Percentiles rank a stretch among this genome's conserved stretches.
Conservation (phyloP, 2,888 invertebrate genomes). For the Theretra japonica region DNA sequence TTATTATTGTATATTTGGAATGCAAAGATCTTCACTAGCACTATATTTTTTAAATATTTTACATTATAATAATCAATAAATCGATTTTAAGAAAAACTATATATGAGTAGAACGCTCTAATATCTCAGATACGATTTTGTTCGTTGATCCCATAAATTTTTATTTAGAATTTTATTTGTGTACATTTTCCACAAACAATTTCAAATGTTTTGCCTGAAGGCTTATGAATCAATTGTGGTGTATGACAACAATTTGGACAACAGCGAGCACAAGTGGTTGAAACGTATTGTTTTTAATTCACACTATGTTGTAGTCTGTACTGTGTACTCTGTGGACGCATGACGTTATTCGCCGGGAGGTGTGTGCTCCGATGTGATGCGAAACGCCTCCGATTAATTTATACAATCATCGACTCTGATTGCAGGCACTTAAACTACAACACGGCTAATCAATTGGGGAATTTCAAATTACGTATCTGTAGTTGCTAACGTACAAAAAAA, state of each 20-base stretch:
- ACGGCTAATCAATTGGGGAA: constrained; percentile 23
- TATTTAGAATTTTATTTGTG: too few relatives aligned
- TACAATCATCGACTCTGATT: constrained; percentile 76
- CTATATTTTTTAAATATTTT: too few relatives aligned
- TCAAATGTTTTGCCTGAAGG: not conserved
- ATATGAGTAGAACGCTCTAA: too few relatives aligned
- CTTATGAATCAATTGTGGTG: not conserved
- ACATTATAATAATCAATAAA: too few relatives aligned
- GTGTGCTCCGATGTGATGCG: constrained; percentile 55
- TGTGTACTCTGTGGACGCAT: too few relatives aligned
- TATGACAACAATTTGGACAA: not conserved
- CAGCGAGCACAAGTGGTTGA: not conserved
- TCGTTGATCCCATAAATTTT: too few relatives aligned
- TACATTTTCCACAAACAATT: too few relatives aligned
- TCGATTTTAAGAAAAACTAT: too few relatives aligned
- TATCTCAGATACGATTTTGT: too few relatives aligned
- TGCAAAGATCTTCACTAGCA: too few relatives aligned
- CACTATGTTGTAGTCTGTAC: constrained; percentile 33
- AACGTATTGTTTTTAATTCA: constrained; percentile 37
- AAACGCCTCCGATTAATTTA: constrained; percentile 70
- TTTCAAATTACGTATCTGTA: not conserved
- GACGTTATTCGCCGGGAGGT: constrained; percentile 65
- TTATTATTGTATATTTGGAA: too few relatives aligned
- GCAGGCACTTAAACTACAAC: constrained; percentile 55
- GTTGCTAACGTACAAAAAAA: not conserved